A percentile compares a stretch with the other conserved stretches of the same genome.
These are phyloP conservation scores for Poecilia latipinna DNA, from an alignment of 2,113 vertebrate genomes.

Conservation along the genomic window DNA sequence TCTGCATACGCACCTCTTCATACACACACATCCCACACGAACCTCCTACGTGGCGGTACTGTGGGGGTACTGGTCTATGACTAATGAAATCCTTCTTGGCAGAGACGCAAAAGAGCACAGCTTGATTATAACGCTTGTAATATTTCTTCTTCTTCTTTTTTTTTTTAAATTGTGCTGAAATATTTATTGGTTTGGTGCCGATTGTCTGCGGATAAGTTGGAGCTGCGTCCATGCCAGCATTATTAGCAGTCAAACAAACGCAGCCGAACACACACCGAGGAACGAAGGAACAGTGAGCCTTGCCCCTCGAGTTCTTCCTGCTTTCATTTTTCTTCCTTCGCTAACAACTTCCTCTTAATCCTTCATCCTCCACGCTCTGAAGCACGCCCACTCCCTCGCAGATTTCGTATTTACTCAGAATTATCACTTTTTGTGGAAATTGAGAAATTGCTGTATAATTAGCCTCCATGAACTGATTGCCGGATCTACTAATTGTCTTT, in stretches of 20 bases:
- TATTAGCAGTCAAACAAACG: background rate
- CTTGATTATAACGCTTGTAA: background rate
- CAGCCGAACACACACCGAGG: slow-evolving; percentile 1
- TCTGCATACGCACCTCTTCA: background rate
- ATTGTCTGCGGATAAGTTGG: background rate
- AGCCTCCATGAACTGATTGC: slow-evolving; percentile 35
- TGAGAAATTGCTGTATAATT: slow-evolving; percentile 57
- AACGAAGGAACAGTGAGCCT: background rate
- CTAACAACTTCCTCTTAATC: slow-evolving; percentile 6
- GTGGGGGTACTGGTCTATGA: slow-evolving; percentile 24
- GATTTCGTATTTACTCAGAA: slow-evolving; percentile 3
- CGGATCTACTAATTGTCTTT: slow-evolving; percentile 36
- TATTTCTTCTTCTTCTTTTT: background rate
- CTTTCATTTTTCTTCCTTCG: background rate
- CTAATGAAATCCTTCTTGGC: slow-evolving; percentile 48
- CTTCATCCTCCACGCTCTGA: background rate
- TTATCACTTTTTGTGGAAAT: slow-evolving; percentile 13
- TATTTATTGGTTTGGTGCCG: background rate
- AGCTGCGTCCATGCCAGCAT: background rate
- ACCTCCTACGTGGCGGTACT: slow-evolving; percentile 39
- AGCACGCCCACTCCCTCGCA: background rate
- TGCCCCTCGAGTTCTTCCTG: background rate
- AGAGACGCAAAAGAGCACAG: slow-evolving; percentile 30
- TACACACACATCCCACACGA: slow-evolving; percentile 4
- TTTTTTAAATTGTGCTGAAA: slow-evolving; percentile 2